Base-by-base conservation (phyloP, 2,797 vertebrate genomes). In the Chaenodraco wilsoni region DNA sequence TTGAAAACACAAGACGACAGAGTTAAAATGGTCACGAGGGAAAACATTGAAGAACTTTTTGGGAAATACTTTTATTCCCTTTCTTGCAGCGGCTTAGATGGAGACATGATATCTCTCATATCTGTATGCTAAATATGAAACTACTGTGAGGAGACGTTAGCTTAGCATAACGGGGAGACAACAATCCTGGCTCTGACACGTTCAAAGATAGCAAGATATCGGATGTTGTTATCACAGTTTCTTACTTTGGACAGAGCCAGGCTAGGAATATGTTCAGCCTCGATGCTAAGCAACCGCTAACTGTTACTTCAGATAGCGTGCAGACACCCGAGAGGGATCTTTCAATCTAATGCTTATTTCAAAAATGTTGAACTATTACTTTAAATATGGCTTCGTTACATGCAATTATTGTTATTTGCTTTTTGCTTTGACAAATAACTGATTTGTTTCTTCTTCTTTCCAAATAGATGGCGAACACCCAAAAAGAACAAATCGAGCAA, bases 401-500 rank as follows among this genome's bases (percentile, higher is more conserved):
- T 61, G 45, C n/a, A 17, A 2, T 64, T 5, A 57, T 15, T 57
- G 19, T 11, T 23, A 23, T 23, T 4, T 68, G 17, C 64, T 59
- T 3, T 61, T 69, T 73, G 27, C 16, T 4, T 21, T 69, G 4
- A 46, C 2, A 43, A 45, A 63, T 70, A 0, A 80, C 31, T 56
- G 0, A 52, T 31, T 70, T 62, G 0, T 61, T 67, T 72, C 21
- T 72, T 63, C 9, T 65, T 65, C 64, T 64, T 51, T 23, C 56
- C 31, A 69, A 64, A 46, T 88, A 99, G 98, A 97, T 96, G 95
- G 95, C 94, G 79, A 93, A 90, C 13, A 94, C 94, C 31, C 96
- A 97, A 82, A 93, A 96, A 88, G 96, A 95, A 51, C 95, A 99
- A 90, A 95, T 97, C 37, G 91, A 95, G 21, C 96, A 98, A 78